Base-by-base conservation (phyloP, 2,113 vertebrate genomes). In the Empidonax traillii region DNA sequence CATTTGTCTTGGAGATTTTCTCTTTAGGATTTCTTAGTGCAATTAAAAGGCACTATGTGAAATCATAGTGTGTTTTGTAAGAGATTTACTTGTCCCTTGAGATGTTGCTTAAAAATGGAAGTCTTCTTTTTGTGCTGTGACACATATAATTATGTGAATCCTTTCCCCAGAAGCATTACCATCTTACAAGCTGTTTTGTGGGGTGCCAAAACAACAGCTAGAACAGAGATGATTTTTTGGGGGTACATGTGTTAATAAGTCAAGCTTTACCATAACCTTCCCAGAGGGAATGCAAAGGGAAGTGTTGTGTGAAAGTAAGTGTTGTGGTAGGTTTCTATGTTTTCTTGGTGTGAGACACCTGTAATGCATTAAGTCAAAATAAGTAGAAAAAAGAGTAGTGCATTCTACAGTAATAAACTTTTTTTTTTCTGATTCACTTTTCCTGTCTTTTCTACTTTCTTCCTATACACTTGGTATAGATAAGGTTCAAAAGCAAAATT, bases 1-100 rank as follows among this genome's bases (percentile, higher is more conserved):
- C 0, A 0, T 58, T 90, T 79, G 19, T 14, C 56, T 41, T 3
- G 1, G 30, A 51, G 21, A 10, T 33, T 2, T 22, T 12, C 6
- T 68, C 27, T 31, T 41, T 10, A 17, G 16, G 44, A 22, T 30
- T 79, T 82, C 33, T 24, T 44, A 37, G 12, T 13, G 12, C n/a
- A 53, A 61, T 19, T 41, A 15, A 46, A 52, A 82, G 65, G 5
- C 4, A 3, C 51, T 82, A 35, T 35, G 35, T 63, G 43, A 76
- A 90, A 43, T 77, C 6, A 2, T 4, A 10, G 2, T 8, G 9
- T 27, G 6, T 61, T 79, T 93, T 68, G 12, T n/a, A 43, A 66
- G 31, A 44, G 33, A 24, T 16, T 68, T 73, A 19, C 28, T 58
- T 59, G 53, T 15, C 3, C 21, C 15, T 47, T 17, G n/a, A 66